A percentile compares a stretch with the other conserved stretches of the same genome.
Conservation (phyloP, 2,888 invertebrate genomes). For the Cryptocephalus moraei region DNA sequence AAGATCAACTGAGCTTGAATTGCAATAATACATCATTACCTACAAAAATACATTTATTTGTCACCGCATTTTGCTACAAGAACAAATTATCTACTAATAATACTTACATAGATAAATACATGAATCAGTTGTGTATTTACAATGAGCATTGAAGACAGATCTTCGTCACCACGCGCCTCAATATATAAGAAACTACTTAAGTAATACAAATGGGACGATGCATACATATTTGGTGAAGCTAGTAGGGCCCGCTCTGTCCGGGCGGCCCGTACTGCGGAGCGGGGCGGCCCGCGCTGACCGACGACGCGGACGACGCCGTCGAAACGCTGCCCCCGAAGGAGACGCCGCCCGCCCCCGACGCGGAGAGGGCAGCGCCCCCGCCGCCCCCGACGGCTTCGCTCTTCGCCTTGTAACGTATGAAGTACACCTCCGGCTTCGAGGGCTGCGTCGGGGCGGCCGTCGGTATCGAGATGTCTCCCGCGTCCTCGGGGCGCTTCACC, state of each 20-base stretch:
- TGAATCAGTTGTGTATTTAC: too few relatives aligned
- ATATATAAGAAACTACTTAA: too few relatives aligned
- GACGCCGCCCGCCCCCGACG: conserved; percentile 14
- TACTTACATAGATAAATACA: too few relatives aligned
- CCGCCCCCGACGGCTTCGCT: conserved; percentile 33
- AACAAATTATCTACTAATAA: too few relatives aligned
- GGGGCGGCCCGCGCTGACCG: neutral
- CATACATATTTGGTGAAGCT: conserved; percentile 1
- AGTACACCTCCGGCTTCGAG: conserved; percentile 83
- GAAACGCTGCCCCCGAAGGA: conserved; percentile 32
- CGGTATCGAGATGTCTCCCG: conserved; percentile 68
- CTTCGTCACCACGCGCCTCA: too few relatives aligned
- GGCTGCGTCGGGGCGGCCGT: conserved; percentile 71
- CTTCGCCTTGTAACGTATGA: conserved; percentile 76
- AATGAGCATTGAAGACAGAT: too few relatives aligned
- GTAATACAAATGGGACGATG: too few relatives aligned
- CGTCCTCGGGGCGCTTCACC: conserved; percentile 80
- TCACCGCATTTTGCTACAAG: too few relatives aligned
- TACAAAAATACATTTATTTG: too few relatives aligned
- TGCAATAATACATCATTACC: too few relatives aligned
- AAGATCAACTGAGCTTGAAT: too few relatives aligned
- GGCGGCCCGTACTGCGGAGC: conserved; percentile 3
- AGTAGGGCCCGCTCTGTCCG: neutral
- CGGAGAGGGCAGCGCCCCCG: conserved; percentile 11
- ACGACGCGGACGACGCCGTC: conserved; percentile 10